Conservation (phyloP, 2,113 vertebrate species). For the Brachirus orientalis region DNA sequence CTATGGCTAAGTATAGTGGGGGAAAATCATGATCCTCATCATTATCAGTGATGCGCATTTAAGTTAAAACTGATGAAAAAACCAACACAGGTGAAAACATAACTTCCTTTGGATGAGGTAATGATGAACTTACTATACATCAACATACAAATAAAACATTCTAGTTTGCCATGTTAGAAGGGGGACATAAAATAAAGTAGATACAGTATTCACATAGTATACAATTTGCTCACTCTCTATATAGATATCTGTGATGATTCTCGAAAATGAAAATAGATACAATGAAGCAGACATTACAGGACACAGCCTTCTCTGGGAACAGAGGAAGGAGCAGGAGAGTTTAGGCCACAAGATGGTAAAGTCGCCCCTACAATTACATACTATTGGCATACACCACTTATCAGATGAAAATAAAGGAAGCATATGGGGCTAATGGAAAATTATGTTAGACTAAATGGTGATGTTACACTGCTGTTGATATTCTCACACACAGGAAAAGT, state of each 20-base stretch:
- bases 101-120: too few species aligned
- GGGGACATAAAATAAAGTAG: too few species aligned
- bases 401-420: neutral
- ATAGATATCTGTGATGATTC: too few species aligned
- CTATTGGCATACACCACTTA: neutral
- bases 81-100: too few species aligned
- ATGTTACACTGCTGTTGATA: neutral
- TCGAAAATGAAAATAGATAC: too few species aligned
- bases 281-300: neutral
- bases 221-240: neutral
- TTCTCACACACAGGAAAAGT: too few species aligned
- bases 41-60: neutral
- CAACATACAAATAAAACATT: too few species aligned
- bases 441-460: neutral
- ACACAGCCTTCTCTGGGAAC: neutral
- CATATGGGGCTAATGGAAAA: too few species aligned
- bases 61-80: too few species aligned
- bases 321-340: neutral
- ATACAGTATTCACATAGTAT: neutral
- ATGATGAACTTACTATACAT: too few species aligned
- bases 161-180: too few species aligned
- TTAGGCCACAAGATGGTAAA: neutral
- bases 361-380: neutral
- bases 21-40: slow-evolving; percentile 18
- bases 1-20: slow-evolving; percentile 4